Conservation (phyloP, 2,797 vertebrate species). For the Bovichtus diacanthus region DNA sequence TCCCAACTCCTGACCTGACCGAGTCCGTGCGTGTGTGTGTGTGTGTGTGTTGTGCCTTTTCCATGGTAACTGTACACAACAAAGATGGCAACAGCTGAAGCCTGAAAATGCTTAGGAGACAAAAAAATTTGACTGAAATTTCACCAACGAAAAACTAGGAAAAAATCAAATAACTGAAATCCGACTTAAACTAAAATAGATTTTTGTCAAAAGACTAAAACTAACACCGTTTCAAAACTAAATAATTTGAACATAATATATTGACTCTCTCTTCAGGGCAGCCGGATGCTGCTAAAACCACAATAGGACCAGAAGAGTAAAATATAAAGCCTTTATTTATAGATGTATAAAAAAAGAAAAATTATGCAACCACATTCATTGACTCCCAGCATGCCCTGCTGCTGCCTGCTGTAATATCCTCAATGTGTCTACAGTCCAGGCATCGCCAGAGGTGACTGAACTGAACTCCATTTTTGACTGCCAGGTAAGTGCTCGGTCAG, state of each 20-base stretch:
- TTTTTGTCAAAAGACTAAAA: not conserved
- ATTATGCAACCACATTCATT: conserved; percentile 10
- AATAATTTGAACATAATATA: not conserved
- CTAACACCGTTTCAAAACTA: not conserved
- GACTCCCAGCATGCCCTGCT: conserved; percentile 31
- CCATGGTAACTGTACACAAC: not conserved
- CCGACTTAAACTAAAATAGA: no score
- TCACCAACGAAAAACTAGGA: no score
- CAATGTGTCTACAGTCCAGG: conserved; percentile 14
- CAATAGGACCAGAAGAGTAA: not conserved
- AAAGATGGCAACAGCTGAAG: not conserved
- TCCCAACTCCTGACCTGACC: no score
- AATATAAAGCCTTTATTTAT: conserved; percentile 9
- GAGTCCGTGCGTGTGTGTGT: no score
- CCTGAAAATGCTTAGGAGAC: not conserved
- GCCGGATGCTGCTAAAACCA: not conserved
- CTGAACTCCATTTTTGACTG: conserved; percentile 45
- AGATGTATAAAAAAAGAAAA: no score
- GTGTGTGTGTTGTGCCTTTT: no score
- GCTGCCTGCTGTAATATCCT: conserved; percentile 45
- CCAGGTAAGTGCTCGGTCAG: conserved; percentile 45
- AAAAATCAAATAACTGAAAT: no score
- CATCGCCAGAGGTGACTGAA: conserved; percentile 39
- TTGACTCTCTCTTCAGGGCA: not conserved
- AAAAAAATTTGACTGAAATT: not conserved